These are phyloP conservation scores for Gallinago undulata DNA, from an alignment of 2,113 vertebrate genomes.

Conservation along the genomic window DNA sequence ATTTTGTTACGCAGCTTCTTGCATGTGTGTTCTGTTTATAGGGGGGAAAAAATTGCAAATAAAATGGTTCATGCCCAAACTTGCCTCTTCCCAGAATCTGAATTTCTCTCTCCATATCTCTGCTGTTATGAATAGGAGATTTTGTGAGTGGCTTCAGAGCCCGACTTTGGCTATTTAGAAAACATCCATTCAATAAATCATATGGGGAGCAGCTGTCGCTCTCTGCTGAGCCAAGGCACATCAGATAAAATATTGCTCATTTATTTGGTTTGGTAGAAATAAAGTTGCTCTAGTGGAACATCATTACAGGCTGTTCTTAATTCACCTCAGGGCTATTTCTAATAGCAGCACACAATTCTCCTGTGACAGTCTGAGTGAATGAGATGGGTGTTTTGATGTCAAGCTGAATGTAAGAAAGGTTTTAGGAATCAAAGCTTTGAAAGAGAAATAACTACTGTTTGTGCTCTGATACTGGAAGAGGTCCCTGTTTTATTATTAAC, in stretches of 20 bases:
- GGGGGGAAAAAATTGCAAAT: neutral
- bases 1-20: neutral
- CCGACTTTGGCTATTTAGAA: neutral
- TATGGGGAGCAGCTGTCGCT: conserved; percentile 45
- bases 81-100: neutral
- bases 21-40: neutral
- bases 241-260: conserved; percentile 45
- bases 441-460: conserved; percentile 32
- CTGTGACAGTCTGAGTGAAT: conserved; percentile 33
- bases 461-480: conserved; percentile 31
- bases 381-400: conserved; percentile 63
- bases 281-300: conserved; percentile 54
- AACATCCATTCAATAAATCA: conserved; percentile 36
- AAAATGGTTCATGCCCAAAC: neutral
- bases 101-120: neutral
- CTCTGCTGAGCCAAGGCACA: conserved; percentile 18
- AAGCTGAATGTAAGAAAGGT: conserved; percentile 42
- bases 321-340: conserved; percentile 56
- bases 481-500: conserved; percentile 34
- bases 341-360: conserved; percentile 28
- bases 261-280: conserved; percentile 38
- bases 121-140: neutral
- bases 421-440: conserved; percentile 58
- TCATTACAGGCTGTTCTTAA: conserved; percentile 49
- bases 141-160: neutral